These are phyloP conservation scores for Therioaphis trifolii DNA, from an alignment of 2,888 invertebrate genomes.

Conservation along the genomic window DNA sequence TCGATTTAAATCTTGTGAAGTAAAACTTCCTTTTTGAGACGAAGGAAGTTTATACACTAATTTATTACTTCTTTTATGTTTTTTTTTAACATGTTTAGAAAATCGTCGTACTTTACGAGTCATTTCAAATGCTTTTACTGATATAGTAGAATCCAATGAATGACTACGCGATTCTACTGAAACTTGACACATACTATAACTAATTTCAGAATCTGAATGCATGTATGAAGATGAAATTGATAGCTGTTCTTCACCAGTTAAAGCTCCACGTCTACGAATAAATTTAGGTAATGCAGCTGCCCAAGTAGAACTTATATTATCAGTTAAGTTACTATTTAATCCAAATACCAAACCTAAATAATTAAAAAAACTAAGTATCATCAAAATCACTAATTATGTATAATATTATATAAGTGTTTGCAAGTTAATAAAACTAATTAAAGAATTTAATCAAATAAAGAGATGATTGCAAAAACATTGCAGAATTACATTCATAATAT, in stretches of 20 bases:
- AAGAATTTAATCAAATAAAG: too few relatives aligned
- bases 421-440: too few relatives aligned
- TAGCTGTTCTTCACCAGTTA: slow-evolving; percentile 72
- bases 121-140: slow-evolving; percentile 85
- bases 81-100: slow-evolving; percentile 59
- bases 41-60: slow-evolving; percentile 70
- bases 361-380: not conserved
- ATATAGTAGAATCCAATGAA: slow-evolving; percentile 88
- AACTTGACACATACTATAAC: slow-evolving; percentile 71
- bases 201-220: slow-evolving; percentile 71
- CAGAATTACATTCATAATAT: too few relatives aligned
- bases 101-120: slow-evolving; percentile 73
- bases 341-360: slow-evolving; percentile 77
- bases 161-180: slow-evolving; percentile 88
- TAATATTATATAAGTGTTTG: too few relatives aligned
- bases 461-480: too few relatives aligned
- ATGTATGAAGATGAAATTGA: slow-evolving; percentile 36
- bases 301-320: slow-evolving; percentile 91
- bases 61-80: slow-evolving; percentile 73
- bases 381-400: too few relatives aligned
- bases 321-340: slow-evolving; percentile 78
- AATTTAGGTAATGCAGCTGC: slow-evolving; percentile 89
- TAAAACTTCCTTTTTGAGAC: slow-evolving; percentile 83
- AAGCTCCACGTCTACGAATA: slow-evolving; percentile 84
- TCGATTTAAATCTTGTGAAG: slow-evolving; percentile 71